Evolutionary conservation across 2,797 vertebrate genomes (phyloP).

Genomic region (Potorous gilbertii): DNA sequence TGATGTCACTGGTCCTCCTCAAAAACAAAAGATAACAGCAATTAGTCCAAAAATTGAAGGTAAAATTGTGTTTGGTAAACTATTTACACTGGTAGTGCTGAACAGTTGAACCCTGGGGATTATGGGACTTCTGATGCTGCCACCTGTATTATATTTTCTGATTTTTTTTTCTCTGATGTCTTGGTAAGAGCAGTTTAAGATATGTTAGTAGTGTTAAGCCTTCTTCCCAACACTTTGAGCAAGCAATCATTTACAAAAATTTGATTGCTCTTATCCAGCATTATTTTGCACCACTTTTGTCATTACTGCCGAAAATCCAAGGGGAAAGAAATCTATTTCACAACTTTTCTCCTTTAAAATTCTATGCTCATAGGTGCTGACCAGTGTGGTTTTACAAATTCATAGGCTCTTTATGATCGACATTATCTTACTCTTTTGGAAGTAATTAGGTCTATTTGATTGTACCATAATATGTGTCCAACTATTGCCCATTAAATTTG

Average conservation of each 20-base stretch:
- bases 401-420: neutral
- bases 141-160: neutral
- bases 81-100: neutral
- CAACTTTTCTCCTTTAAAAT: neutral
- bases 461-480: neutral
- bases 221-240: neutral
- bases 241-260: neutral
- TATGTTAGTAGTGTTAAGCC: neutral
- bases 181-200: neutral
- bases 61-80: neutral
- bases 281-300: neutral
- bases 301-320: neutral
- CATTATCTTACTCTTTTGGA: neutral
- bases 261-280: neutral
- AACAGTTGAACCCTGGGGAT: neutral
- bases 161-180: neutral
- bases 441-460: neutral
- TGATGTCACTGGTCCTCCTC: neutral
- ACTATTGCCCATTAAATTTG: neutral
- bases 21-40: neutral
- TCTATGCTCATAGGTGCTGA: neutral
- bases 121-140: neutral
- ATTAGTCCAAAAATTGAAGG: neutral
- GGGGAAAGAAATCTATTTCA: neutral
- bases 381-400: neutral